These are phyloP conservation scores for Protonibea diacanthus DNA, from an alignment of 2,797 vertebrate genomes.

Conservation along the genomic window DNA sequence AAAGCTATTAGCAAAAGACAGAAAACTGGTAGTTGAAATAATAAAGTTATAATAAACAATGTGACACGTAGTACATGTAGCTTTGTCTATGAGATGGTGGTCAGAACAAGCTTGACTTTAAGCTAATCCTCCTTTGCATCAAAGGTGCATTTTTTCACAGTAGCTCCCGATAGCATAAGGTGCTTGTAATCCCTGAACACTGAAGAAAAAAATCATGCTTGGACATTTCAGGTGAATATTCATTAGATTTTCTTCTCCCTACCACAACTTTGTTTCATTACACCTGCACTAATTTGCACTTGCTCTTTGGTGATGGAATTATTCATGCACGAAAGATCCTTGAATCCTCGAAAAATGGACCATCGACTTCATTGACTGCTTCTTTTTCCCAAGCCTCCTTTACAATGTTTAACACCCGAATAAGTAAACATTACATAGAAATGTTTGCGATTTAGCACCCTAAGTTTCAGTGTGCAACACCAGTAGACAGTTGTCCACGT, in stretches of 20 bases:
- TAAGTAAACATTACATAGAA: background rate
- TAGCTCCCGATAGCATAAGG: too few relatives aligned
- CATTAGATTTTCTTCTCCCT: background rate
- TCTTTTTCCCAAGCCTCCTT: background rate
- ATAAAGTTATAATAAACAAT: too few relatives aligned
- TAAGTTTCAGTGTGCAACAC: too few relatives aligned
- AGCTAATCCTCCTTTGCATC: too few relatives aligned
- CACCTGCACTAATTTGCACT: slow-evolving; percentile 45
- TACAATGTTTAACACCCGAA: slow-evolving; percentile 14
- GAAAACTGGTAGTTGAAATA: too few relatives aligned
- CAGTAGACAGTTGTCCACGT: too few relatives aligned
- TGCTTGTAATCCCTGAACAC: background rate
- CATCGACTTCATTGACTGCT: background rate
- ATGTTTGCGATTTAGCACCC: too few relatives aligned
- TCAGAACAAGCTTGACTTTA: too few relatives aligned
- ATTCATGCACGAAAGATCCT: slow-evolving; percentile 30
- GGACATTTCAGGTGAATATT: slow-evolving; percentile 1
- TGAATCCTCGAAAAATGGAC: slow-evolving; percentile 24
- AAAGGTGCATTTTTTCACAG: too few relatives aligned
- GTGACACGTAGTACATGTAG: too few relatives aligned
- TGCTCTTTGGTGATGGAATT: slow-evolving; percentile 38
- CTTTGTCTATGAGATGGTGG: too few relatives aligned
- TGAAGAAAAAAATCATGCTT: background rate
- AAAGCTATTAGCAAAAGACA: too few relatives aligned
- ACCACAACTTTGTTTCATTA: slow-evolving; percentile 23